These are phyloP conservation scores for Tympanoctomys barrerae DNA, from an alignment of 2,797 vertebrate genomes.

Conservation along the genomic window DNA sequence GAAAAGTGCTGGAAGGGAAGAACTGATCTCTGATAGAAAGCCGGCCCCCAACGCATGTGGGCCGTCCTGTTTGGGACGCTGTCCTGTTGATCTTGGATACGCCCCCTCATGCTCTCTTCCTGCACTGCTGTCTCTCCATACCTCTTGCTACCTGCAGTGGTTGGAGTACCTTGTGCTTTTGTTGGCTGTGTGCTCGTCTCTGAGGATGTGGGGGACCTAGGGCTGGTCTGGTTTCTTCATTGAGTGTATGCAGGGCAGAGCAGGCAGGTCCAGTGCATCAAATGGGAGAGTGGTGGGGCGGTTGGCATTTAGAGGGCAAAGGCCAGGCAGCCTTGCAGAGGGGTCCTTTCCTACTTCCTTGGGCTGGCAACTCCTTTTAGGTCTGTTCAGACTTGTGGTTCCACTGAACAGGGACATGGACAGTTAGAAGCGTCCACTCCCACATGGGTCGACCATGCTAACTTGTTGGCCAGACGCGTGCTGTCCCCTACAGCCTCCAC, in stretches of 20 bases:
- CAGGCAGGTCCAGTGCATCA: neutral
- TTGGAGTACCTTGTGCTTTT: neutral
- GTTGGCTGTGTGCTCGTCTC: neutral
- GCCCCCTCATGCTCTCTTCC: neutral
- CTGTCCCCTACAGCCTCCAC: fast-evolving
- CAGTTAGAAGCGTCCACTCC: no score
- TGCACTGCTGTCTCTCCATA: neutral
- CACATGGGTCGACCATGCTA: neutral
- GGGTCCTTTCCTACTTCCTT: neutral
- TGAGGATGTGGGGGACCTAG: neutral
- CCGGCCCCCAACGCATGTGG: neutral
- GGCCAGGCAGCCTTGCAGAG: neutral
- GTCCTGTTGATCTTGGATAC: neutral
- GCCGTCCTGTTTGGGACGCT: neutral
- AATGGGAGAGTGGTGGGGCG: neutral
- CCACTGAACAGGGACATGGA: neutral
- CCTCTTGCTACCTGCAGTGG: neutral
- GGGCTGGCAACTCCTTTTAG: neutral
- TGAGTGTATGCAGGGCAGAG: fast-evolving
- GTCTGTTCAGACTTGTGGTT: neutral
- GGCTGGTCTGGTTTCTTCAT: neutral
- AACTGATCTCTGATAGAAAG: neutral
- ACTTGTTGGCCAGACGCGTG: neutral
- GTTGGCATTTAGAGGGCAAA: neutral
- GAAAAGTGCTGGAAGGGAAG: neutral